phyloP scores from a whole-genome alignment of 2,888 invertebrate species.

The Dicroscelio sp. region DNA sequence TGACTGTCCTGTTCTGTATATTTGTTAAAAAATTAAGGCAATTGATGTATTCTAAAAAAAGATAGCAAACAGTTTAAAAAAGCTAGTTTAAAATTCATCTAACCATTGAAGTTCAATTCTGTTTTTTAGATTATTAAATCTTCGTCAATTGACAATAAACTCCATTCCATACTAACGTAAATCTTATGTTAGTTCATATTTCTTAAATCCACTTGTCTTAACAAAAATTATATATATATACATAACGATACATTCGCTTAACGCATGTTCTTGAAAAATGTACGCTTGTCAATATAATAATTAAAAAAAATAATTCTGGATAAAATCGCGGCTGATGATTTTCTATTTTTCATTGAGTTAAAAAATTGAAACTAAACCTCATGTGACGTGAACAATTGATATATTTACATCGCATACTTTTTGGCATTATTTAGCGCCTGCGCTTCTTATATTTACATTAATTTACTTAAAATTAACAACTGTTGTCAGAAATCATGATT shows the following conservation, averaged over 20 bases:
- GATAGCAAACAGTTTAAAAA: conserved; percentile 14
- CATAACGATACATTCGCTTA: not conserved
- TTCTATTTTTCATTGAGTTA: conserved; percentile 6
- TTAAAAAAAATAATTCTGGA: not conserved
- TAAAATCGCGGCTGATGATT: not conserved
- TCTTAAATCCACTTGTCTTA: conserved; percentile 6
- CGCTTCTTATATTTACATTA: conserved; percentile 63
- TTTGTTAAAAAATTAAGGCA: conserved; percentile 55
- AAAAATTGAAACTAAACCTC: conserved; percentile 8
- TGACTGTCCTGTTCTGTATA: conserved; percentile 1
- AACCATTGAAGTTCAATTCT: not conserved
- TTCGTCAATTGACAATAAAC: conserved; percentile 55
- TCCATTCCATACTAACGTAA: conserved; percentile 42
- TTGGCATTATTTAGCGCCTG: conserved; percentile 73
- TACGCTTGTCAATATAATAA: not conserved
- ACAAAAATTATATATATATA: not conserved
- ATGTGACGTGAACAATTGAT: not conserved
- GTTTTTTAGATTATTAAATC: not conserved
- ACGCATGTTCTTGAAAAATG: not conserved
- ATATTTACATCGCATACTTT: conserved; percentile 50
- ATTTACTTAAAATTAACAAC: conserved; percentile 28
- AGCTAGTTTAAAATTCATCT: not conserved
- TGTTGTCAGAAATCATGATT: not conserved
- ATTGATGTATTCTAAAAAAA: conserved; percentile 34
- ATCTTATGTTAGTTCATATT: conserved; percentile 32